A percentile compares a stretch with the other conserved stretches of the same genome.
These are phyloP conservation scores for Scelioninae gen. 1 DNA, from an alignment of 2,888 invertebrate species.

Conservation along the genomic window DNA sequence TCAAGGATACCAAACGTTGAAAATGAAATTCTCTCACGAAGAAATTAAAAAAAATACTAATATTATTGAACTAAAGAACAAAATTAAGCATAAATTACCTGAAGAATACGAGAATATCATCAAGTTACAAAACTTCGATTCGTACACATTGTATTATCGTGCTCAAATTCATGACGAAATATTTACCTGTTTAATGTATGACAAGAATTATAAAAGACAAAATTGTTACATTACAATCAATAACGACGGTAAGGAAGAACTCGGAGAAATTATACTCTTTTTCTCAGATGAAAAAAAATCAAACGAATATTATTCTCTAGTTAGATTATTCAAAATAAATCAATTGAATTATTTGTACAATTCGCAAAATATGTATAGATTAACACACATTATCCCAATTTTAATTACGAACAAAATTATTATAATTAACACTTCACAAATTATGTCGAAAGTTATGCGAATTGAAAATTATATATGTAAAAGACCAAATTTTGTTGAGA, in stretches of 20 bases:
- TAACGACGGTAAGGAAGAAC: not conserved
- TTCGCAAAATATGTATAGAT: conserved; percentile 14
- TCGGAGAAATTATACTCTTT: conserved; percentile 1
- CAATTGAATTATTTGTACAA: conserved; percentile 4
- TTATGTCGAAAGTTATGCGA: conserved; percentile 8
- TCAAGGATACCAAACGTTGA: conserved; percentile 1
- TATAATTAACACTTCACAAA: not conserved
- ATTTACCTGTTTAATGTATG: conserved; percentile 1
- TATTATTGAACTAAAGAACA: not conserved
- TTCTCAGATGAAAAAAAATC: not conserved
- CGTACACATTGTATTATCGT: not conserved
- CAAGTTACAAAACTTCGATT: not conserved
- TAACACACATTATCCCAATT: conserved; percentile 1
- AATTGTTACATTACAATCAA: conserved; percentile 2
- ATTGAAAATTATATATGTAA: conserved; percentile 5
- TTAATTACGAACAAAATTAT: not conserved
- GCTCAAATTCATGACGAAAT: conserved; percentile 3
- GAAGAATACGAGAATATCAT: not conserved
- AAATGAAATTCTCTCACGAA: not conserved
- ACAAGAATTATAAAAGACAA: conserved; percentile 8
- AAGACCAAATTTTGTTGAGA: conserved; percentile 7
- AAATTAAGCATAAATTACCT: not conserved
- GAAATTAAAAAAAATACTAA: not conserved
- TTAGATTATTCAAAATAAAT: conserved; percentile 6
- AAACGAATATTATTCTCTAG: not conserved